Evolutionary conservation across 2,113 vertebrate genomes (phyloP), one percentile per base, ranked within the genome.

Genomic region (Channa argus): DNA sequence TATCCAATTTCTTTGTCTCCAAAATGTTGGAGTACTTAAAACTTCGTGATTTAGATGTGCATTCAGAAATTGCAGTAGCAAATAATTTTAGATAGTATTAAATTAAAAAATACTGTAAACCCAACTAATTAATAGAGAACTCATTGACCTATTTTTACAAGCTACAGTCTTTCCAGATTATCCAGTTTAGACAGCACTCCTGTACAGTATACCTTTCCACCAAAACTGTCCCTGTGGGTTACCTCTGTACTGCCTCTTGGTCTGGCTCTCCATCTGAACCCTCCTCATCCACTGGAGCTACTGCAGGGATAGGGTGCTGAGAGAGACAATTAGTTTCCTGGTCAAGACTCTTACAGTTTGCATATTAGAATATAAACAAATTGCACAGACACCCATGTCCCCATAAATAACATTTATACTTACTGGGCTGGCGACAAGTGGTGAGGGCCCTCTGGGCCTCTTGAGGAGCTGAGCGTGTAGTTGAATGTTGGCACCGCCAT

Each of bases 161-260:
- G 74, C 52, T 71, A 54, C 5, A 8, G 53, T 68, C 37, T 46
- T 75, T 82, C 80, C 74, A 77, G 69, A 53, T 52, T 3, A 54
- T 83, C 85, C 74, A 72, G 66, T 77, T 88, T 34, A 85, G 84
- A 90, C 82, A 87, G 86, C 85, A 89, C 71, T 68, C 77, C 74
- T 86, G 56, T 41, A 54, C 3, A 50, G 45, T 44, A 36, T n/a
- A 66, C 36, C 64, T 63, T 74, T 67, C 63, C 76, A 84, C 53
- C 70, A 65, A 77, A 74, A 13, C 77, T 4, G 2, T 63, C 68
- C 60, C 74, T 13, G 12, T 51, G 13, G 83, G 85, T 96, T 96
- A 99, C 97, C 98, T 98, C 95, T 99, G 97, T 90, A 99, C 98
- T 7, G 97, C 98, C 70, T 99, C 98, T 87, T 98, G 97, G 63